Percentiles rank a stretch among this genome's conserved stretches.
phyloP scores from a whole-genome alignment of 1,140 invertebrate species.

The Drosophila sturtevanti region DNA sequence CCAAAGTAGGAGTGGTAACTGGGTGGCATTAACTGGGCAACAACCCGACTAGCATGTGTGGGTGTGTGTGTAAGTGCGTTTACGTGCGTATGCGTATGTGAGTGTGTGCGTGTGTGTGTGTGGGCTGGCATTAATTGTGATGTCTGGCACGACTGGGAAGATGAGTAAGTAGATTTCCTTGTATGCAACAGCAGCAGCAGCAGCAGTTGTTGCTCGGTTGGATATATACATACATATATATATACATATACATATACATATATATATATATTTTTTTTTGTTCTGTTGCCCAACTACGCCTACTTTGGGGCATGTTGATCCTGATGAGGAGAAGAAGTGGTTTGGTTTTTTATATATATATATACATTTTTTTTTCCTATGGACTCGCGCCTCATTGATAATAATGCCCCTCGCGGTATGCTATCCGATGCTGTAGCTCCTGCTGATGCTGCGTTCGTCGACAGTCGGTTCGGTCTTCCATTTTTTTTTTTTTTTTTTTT shows the following conservation, averaged over 20 bases:
- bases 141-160: conserved; percentile 63
- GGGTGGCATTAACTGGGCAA: conserved; percentile 71
- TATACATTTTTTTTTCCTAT: conserved; percentile 29
- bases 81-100: conserved; percentile 4
- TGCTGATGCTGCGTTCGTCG: conserved; percentile 37
- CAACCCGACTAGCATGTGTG: conserved; percentile 19
- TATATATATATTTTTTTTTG: neutral
- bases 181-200: conserved; percentile 53
- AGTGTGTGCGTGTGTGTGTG: conserved; percentile 44
- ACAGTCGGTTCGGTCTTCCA: conserved; percentile 57
- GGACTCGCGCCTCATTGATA: conserved; percentile 69
- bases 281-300: conserved; percentile 29
- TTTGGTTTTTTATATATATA: conserved; percentile 12
- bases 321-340: conserved; percentile 26
- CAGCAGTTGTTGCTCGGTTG: conserved; percentile 9
- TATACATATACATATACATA: too few species aligned
- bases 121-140: conserved; percentile 73
- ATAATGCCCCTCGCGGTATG: conserved; percentile 59
- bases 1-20: conserved; percentile 1
- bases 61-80: neutral
- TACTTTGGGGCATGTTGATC: conserved; percentile 30
- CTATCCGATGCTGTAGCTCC: conserved; percentile 37
- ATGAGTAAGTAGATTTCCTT: conserved; percentile 81
- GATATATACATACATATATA: neutral
- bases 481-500: conserved; percentile 39